phyloP scores from a whole-genome alignment of 92 coral and sea anemone genomes.

The Pocillopora grandis region DNA sequence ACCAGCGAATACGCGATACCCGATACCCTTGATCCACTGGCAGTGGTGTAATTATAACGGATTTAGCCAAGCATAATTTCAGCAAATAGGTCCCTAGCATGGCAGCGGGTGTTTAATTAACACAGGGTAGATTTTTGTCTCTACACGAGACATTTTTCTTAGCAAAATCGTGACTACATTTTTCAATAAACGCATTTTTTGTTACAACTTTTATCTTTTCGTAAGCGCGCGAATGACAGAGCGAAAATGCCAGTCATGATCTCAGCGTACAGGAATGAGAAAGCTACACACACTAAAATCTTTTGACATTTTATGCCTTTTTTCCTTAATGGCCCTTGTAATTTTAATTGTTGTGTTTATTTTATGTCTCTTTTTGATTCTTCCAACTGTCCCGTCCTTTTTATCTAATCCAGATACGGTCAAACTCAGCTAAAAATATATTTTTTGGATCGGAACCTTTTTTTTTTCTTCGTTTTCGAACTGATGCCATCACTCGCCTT shows the following conservation, averaged over 20 bases:
- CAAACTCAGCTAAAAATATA: not conserved
- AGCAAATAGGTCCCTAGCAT: conserved; percentile 10
- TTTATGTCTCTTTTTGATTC: not conserved
- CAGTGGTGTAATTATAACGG: not conserved
- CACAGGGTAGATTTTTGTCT: not conserved
- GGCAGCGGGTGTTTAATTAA: conserved; percentile 12
- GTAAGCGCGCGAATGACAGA: not conserved
- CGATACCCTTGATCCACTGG: not conserved
- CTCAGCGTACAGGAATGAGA: conserved; percentile 26
- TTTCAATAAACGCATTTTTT: not conserved
- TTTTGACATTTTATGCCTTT: not conserved
- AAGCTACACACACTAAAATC: not conserved
- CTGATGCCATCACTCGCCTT: no score
- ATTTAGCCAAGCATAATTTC: conserved; percentile 3
- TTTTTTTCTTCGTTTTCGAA: no score
- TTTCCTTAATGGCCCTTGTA: not conserved
- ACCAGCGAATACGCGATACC: not conserved
- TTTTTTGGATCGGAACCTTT: no score
- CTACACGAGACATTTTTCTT: not conserved
- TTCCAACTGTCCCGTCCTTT: no score
- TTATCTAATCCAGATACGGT: not conserved
- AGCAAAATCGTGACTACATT: not conserved
- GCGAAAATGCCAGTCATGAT: conserved; percentile 6
- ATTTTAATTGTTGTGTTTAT: not conserved
- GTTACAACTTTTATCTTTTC: not conserved